Evolutionary conservation across 1,140 invertebrate species (phyloP).

Genomic region (Xylocopa sonorina): DNA sequence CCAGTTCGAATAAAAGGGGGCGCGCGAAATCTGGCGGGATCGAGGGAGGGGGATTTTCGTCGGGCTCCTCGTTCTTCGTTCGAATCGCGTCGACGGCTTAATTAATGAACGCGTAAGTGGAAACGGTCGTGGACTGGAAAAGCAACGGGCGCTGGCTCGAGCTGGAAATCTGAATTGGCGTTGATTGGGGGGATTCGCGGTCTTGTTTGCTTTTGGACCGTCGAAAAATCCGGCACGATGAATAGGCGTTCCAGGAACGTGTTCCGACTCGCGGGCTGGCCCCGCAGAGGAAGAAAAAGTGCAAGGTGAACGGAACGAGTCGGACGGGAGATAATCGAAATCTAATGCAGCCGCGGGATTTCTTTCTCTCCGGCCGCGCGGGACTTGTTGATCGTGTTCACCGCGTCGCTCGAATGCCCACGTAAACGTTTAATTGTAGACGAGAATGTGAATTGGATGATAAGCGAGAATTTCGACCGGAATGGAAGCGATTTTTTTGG

Average conservation of each 20-base stretch:
- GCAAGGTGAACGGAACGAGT: conserved; percentile 47
- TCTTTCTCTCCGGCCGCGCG: conserved; percentile 7
- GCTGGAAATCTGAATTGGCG: conserved; percentile 73
- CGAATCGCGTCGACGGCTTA: conserved; percentile 68
- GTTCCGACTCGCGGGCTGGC: conserved; percentile 54
- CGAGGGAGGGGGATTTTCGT: conserved; percentile 29
- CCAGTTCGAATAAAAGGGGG: conserved; percentile 6
- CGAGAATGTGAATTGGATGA: background rate
- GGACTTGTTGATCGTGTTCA: background rate
- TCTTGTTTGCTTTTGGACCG: conserved; percentile 66
- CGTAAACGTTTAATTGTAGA: conserved; percentile 8
- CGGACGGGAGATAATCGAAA: conserved; percentile 58
- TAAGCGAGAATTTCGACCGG: background rate
- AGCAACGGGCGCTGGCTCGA: conserved; percentile 40
- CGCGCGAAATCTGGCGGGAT: background rate
- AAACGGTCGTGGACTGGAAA: conserved; percentile 50
- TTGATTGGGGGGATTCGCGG: conserved; percentile 72
- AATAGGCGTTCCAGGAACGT: conserved; percentile 73
- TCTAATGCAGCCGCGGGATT: conserved; percentile 41
- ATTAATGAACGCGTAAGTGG: conserved; percentile 70
- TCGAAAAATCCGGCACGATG: conserved; percentile 70
- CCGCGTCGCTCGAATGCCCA: background rate
- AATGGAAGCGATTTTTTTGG: background rate
- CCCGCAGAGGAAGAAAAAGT: conserved; percentile 34
- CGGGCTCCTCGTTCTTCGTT: too few relatives aligned